phyloP scores from a whole-genome alignment of 1,140 invertebrate genomes.

The Pemphigus obesinymphae region DNA sequence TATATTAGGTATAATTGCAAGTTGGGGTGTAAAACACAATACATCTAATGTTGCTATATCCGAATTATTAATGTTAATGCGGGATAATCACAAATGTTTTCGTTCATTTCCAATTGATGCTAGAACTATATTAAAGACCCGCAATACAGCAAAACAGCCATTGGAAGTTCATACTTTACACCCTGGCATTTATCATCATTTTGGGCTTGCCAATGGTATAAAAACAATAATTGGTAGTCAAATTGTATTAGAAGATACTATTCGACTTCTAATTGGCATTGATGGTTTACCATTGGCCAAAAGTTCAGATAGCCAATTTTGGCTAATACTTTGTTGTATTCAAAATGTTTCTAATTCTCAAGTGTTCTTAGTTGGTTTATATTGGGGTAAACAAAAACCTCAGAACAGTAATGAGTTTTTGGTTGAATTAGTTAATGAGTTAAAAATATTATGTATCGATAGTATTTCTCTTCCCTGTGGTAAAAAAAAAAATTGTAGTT shows the following conservation, averaged over 20 bases:
- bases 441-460: neutral
- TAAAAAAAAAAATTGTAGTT: slow-evolving; percentile 28
- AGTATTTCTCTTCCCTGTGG: too few species aligned
- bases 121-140: too few species aligned
- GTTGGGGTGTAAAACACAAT: too few species aligned
- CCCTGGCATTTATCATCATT: neutral
- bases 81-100: too few species aligned
- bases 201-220: neutral
- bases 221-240: neutral
- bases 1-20: too few species aligned
- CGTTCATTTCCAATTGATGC: too few species aligned
- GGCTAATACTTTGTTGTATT: neutral
- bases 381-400: neutral
- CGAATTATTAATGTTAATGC: too few species aligned
- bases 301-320: neutral
- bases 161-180: too few species aligned
- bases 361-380: neutral
- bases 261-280: neutral
- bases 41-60: too few species aligned
- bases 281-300: neutral
- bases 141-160: too few species aligned
- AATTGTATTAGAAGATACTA: neutral
- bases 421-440: neutral
- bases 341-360: neutral
- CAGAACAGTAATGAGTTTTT: neutral